A percentile compares a stretch with the other conserved stretches of the same genome.
Evolutionary conservation across 2,113 vertebrate genomes (phyloP).

Genomic region (Heloderma charlesbogerti): DNA sequence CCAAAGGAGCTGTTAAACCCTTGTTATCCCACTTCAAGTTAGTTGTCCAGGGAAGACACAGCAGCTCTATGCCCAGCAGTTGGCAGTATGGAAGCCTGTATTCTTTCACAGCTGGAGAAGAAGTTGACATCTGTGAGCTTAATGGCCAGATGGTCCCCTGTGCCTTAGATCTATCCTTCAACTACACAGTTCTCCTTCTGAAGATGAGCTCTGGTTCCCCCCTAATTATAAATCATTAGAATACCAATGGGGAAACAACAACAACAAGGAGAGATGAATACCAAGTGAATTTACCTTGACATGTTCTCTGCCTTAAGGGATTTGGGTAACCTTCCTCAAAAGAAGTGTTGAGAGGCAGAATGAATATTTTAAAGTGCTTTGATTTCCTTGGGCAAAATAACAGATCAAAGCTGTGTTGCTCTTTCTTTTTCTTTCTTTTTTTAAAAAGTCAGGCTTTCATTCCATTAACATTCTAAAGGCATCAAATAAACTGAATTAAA

Average conservation of each 20-base stretch:
- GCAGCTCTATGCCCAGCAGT: background rate
- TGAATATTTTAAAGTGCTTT: constrained; percentile 9
- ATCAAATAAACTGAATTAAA: background rate
- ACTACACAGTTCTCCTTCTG: background rate
- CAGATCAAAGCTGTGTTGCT: constrained; percentile 7
- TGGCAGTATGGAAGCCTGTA: background rate
- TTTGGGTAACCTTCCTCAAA: constrained; percentile 19
- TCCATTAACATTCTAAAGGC: background rate
- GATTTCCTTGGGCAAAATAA: constrained; percentile 17
- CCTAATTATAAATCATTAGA: constrained; percentile 34
- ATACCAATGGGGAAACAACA: background rate
- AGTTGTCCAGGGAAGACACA: background rate
- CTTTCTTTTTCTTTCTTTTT: background rate
- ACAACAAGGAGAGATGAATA: background rate
- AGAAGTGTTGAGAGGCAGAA: background rate
- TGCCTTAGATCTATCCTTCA: constrained; percentile 21
- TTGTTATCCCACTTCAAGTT: background rate
- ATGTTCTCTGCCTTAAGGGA: background rate
- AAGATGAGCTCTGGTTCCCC: background rate
- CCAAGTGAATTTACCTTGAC: constrained; percentile 9
- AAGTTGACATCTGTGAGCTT: background rate
- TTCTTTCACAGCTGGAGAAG: constrained; percentile 5
- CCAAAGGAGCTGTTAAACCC: too few relatives aligned
- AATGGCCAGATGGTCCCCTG: background rate
- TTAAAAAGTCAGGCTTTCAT: background rate